phyloP scores from a whole-genome alignment of 1,140 invertebrate species.

The Lordiphosa clarofinis region DNA sequence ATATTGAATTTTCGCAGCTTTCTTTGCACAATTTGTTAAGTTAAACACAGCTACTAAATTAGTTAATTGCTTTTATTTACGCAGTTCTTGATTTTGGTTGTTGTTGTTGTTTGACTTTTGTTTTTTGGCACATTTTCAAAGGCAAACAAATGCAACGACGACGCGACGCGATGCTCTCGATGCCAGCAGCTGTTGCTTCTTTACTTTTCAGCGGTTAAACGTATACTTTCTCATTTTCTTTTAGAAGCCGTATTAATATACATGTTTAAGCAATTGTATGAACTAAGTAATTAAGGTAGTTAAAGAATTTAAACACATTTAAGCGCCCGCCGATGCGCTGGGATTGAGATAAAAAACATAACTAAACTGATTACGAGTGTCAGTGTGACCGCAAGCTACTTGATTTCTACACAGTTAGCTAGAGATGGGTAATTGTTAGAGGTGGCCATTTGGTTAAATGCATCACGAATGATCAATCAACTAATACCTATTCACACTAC shows the following conservation, averaged over 20 bases:
- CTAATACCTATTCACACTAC: no score
- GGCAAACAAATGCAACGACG: slow-evolving; percentile 7
- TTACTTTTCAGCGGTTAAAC: slow-evolving; percentile 5
- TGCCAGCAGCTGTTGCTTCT: slow-evolving; percentile 15
- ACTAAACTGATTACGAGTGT: slow-evolving; percentile 1
- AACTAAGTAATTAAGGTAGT: slow-evolving; percentile 4
- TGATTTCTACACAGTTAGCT: neutral
- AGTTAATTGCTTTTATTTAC: slow-evolving; percentile 39
- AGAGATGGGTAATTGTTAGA: neutral
- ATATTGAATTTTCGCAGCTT: slow-evolving; percentile 56
- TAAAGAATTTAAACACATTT: slow-evolving; percentile 1
- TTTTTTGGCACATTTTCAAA: no score
- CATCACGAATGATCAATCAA: no score
- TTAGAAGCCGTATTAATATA: no score
- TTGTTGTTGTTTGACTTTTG: slow-evolving; percentile 16
- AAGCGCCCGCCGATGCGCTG: slow-evolving; percentile 15
- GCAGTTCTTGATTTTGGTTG: slow-evolving; percentile 34
- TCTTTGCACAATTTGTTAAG: slow-evolving; percentile 4
- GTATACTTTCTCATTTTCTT: neutral
- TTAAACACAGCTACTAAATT: slow-evolving; percentile 14
- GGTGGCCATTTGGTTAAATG: no score
- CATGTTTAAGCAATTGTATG: no score
- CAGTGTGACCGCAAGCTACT: neutral
- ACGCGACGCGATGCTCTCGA: neutral
- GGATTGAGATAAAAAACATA: slow-evolving; percentile 6